Evolutionary conservation across 2,113 vertebrate species (phyloP), one percentile per base, ranked within the genome.

Genomic region (Cyprinodon brontotheroides): DNA sequence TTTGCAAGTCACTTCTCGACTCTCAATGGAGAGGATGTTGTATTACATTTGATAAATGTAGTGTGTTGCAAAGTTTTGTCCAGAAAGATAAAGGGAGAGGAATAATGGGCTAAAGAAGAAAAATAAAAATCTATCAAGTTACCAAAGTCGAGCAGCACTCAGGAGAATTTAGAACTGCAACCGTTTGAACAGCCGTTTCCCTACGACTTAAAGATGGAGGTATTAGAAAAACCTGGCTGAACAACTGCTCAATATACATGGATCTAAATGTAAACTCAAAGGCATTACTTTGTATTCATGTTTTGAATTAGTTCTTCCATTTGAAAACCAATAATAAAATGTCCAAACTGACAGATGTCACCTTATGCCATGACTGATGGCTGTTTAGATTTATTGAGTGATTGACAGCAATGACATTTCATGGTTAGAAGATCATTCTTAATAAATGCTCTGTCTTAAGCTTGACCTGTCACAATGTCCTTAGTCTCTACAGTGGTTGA

Each of bases 361-460:
- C 71, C 68, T 78, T 72, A 45, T 81, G 70, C 75, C 79, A 72
- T 81, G 61, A 61, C 47, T 17, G n/a, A 37, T 87, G 87, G 71
- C 87, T 84, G 60, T 61, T 84, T 76, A 60, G 75, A 90, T 89
- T 77, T 81, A 43, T 13, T 48, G 68, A n/a, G 60, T 88, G 89
- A 92, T 68, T 89, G 92, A 91, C 91, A 90, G 89, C 78, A 6
- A 62, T 38, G 81, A 85, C 91, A 90, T 93, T 91, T 90, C 72
- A 81, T 85, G 80, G 81, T 89, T 82, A 62, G 69, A 40, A 89
- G 89, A 77, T 29, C 80, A 85, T 89, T 85, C 57, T 14, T 84
- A 84, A 38, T 47, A 53, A 75, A 72, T 73, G 78, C 48, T 86
- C 83, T 83, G 88, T 89, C 85, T 89, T 81, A 89, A 87, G 86